These are phyloP conservation scores for Lacanobia oleracea DNA, from an alignment of 2,888 invertebrate species.

Conservation along the genomic window DNA sequence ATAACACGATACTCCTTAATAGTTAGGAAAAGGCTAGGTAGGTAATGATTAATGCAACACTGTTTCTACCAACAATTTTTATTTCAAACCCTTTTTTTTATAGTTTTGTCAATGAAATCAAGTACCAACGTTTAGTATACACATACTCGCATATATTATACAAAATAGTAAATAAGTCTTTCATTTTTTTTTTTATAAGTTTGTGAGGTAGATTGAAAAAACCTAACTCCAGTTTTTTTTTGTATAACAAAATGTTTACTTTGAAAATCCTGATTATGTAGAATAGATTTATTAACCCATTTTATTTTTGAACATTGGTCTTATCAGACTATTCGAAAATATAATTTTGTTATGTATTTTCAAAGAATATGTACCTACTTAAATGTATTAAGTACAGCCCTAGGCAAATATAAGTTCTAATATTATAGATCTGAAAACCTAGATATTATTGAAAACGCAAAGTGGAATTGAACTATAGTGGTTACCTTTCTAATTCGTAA, in stretches of 20 bases:
- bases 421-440: slow-evolving; percentile 40
- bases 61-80: no score
- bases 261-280: slow-evolving; percentile 16
- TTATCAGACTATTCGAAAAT: background rate
- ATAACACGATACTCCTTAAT: no score
- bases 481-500: background rate
- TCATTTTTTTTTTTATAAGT: background rate
- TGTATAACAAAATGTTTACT: background rate
- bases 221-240: slow-evolving; percentile 14
- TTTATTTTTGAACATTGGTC: slow-evolving; percentile 13
- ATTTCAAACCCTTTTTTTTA: background rate
- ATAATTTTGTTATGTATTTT: slow-evolving; percentile 33
- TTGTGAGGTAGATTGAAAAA: background rate
- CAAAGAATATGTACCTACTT: slow-evolving; percentile 27
- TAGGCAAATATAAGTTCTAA: slow-evolving; percentile 32
- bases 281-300: background rate
- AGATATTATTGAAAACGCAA: slow-evolving; percentile 26
- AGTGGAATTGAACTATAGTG: slow-evolving; percentile 17
- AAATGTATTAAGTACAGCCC: slow-evolving; percentile 13
- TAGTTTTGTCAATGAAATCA: slow-evolving; percentile 27
- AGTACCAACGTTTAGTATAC: slow-evolving; percentile 4
- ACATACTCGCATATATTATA: slow-evolving; percentile 26
- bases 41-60: background rate
- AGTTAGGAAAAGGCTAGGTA: background rate
- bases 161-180: slow-evolving; percentile 19